Evolutionary conservation across 1,140 invertebrate genomes (phyloP), one percentile per base, ranked within the genome.

Genomic region (Chelonus insularis): DNA sequence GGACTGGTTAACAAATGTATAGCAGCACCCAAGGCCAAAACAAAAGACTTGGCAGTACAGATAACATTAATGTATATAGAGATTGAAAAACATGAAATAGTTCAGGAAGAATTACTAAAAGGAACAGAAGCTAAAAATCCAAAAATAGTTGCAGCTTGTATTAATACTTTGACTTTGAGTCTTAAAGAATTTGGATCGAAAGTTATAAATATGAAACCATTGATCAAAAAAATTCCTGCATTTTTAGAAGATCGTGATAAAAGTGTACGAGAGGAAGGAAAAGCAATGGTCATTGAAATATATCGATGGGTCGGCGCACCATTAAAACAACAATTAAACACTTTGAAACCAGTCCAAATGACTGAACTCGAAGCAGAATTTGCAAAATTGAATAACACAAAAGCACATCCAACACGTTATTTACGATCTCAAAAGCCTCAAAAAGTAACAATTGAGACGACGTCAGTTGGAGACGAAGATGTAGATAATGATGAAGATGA

Each of bases 51-150:
- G 11, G 91, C 93, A 5, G 82, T 91, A 37, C 94, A 97, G 77
- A 88, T 98, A 57, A 87, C 89, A 1, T 83, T 98, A 43, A 94
- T 97, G 91, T 97, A 91, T 74, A 87, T 98, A 68, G 96, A 99
- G 84, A 95, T 97, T 68, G 96, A 99, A 74, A 97, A 97, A 78
- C 90, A 94, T 63, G 96, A 98, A 68, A 77, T 87, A 36, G 93
- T 96, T 0, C 83, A 92, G 75, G 96, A 98, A 72, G 95, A 97
- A 80, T 81, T 98, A 4, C 81, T 96, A 2, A 97, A 96, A 82
- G 96, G 95, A 21, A 89, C 96, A 75, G 94, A 96, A 66, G 89
- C 90, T 59, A 99, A 99, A 79, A 96, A 97, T 80, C 96, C 96
- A 0, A 98, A 98, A 84, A 93, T 97, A 64, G 91, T 96, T 3